Evolutionary conservation across 2,113 vertebrate genomes (phyloP), one percentile per base, ranked within the genome.

Genomic region (Conger conger): DNA sequence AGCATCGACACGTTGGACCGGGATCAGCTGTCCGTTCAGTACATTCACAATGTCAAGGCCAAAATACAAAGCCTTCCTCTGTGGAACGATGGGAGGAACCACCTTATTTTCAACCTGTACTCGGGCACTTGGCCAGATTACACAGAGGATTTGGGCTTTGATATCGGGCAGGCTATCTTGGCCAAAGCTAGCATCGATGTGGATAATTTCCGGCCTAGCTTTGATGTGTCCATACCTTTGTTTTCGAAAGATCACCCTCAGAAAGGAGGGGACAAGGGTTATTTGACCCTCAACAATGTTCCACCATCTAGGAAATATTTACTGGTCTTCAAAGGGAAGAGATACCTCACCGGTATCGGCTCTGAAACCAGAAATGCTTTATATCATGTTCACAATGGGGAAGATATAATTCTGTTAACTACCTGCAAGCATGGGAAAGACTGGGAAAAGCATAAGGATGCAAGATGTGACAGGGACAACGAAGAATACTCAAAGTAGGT

Each of bases 401-500:
- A 95, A 36, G 95, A 96, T 89, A 90, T 96, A 42, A 87, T 96
- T 80, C 93, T 96, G 87, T 90, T 96, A 91, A 96, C 95, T 80
- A 96, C 95, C 4, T 96, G 95, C 83, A 95, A 94, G 87, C 95
- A 96, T 8, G 95, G 95, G 40, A 96, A 95, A 86, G 95, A 96
- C 92, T 96, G 95, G 95, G 94, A 95, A 90, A 95, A 92, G 78
- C 95, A 96, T 87, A 95, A 95, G 89, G 95, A 96, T 87, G 86
- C 91, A 0, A 91, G 95, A 53, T 96, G 95, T 20, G 90, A 94
- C 92, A 54, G 91, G 57, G 95, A 96, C 76, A 96, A 96, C 30
- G 86, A 93, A 88, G 94, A 95, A 90, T 96, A 96, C 94, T 92
- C 93, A 93, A 95, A 94, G 95, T 96, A 95, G 95, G 95, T 85